Evolutionary conservation across 2,113 vertebrate genomes (phyloP).

Genomic region (Felis catus): DNA sequence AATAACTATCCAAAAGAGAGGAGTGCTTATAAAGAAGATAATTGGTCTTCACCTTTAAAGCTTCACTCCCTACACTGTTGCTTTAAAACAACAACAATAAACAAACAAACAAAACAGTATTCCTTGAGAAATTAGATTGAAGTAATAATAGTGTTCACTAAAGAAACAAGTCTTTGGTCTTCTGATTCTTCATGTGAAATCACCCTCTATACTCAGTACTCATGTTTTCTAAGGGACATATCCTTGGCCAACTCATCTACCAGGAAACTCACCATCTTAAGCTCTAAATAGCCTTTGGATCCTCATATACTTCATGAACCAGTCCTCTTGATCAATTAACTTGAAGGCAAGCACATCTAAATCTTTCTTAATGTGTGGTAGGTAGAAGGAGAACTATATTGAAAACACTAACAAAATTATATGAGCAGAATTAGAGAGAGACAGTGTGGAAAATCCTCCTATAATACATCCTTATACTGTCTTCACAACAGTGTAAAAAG

Average conservation of each 20-base stretch:
- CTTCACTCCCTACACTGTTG: not conserved
- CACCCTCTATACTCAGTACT: not conserved
- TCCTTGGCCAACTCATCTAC: not conserved
- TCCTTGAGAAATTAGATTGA: not conserved
- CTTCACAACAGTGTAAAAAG: not conserved
- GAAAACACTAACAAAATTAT: not conserved
- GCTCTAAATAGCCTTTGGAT: not conserved
- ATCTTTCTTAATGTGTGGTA: not conserved
- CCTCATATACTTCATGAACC: not conserved
- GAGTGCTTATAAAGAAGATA: not conserved
- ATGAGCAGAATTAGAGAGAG: not conserved
- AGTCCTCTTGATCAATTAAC: not conserved
- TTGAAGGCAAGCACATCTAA: not conserved
- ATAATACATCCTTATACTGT: not conserved
- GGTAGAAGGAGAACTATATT: not conserved
- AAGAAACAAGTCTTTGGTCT: not conserved
- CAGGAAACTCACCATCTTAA: not conserved
- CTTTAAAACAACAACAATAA: not conserved
- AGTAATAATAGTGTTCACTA: not conserved
- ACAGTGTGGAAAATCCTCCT: not conserved
- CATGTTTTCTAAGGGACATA: not conserved
- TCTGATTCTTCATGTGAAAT: not conserved
- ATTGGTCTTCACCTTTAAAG: not conserved
- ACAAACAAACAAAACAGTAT: not conserved
- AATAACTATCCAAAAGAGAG: not conserved